Evolutionary conservation across 53 echinoderm and acorn worm species (phyloP), one percentile per base, ranked within the genome.

Genomic region (Antedon mediterranea): DNA sequence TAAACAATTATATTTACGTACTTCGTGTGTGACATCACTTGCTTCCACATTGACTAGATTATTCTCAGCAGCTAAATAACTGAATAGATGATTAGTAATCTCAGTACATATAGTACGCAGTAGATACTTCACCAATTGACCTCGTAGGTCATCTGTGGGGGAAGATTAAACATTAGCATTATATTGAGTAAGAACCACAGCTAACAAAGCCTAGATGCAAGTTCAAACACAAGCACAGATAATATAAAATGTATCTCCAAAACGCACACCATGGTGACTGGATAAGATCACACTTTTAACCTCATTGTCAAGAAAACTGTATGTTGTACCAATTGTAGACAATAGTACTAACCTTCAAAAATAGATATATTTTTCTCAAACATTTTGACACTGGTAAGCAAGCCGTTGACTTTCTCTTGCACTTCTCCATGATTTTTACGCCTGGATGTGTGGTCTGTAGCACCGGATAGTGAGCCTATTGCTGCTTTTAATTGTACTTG

Each of bases 21-120:
- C 97, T 84, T 97, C 97, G 26, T 87, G 44, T 13, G 87, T 97
- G 34, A 97, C 71, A 28, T 85, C 79, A 4, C 79, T 74, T 31
- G 92, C 84, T 43, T 97, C 90, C 0, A 82, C 44, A 30, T 79
- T 85, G 9, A 78, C 86, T 85, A 78, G 73, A 76, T 76, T 81
- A 78, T 90, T 89, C 82, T 91, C 91, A 14, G 80, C 83, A 6
- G 92, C 90, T 3, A 97, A 87, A 0, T 89, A 76, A 72, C 80
- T 79, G 32, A 92, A 88, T 0, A 97, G 79, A 20, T 86, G 57
- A 78, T 86, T 97, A 31, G 92, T 77, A 71, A 97, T 88, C 57
- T 97, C 97, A 0, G 90, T 87, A 78, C 97, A 92, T 73, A 97
- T 82, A 0, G 90, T 87, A 31, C 86, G 82, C n/a, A 97, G 41